A percentile compares a stretch with the other conserved stretches of the same genome.
phyloP scores from a whole-genome alignment of 2,113 vertebrate genomes.

The Aptenodytes patagonicus region DNA sequence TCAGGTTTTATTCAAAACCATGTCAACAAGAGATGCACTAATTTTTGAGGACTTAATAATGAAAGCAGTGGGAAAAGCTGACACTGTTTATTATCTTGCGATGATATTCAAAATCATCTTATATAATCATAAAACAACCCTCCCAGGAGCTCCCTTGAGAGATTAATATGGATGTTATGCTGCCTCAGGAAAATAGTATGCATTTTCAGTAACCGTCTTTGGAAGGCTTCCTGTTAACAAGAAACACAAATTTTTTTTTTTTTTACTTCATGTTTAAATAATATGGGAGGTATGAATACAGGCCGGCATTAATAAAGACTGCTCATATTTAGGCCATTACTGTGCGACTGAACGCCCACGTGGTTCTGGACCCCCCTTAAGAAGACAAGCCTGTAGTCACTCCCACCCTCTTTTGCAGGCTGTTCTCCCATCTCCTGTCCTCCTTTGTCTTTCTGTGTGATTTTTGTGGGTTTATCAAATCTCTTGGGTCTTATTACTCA shows the following conservation, averaged over 20 bases:
- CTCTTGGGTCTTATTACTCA: constrained; percentile 12
- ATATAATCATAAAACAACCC: constrained; percentile 4
- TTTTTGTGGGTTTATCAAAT: constrained; percentile 24
- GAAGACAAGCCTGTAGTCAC: not conserved
- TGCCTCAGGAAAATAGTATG: not conserved
- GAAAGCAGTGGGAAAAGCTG: not conserved
- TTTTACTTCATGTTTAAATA: constrained; percentile 8
- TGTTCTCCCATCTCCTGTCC: not conserved
- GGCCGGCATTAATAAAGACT: not conserved
- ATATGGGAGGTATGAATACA: not conserved
- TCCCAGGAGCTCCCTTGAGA: not conserved
- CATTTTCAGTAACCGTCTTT: not conserved
- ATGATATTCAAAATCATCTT: constrained; percentile 16
- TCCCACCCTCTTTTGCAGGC: not conserved
- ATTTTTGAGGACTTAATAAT: not conserved
- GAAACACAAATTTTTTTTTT: not conserved
- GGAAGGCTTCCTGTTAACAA: constrained; percentile 26
- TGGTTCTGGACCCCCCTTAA: not conserved
- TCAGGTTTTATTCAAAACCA: not conserved
- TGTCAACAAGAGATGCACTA: not conserved
- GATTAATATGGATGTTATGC: constrained; percentile 19
- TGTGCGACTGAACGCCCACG: not conserved
- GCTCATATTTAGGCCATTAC: not conserved
- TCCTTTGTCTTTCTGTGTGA: not conserved
- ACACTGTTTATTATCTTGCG: constrained; percentile 7